Base-by-base conservation (phyloP, 2,797 vertebrate genomes). In the Knipowitschia caucasica region DNA sequence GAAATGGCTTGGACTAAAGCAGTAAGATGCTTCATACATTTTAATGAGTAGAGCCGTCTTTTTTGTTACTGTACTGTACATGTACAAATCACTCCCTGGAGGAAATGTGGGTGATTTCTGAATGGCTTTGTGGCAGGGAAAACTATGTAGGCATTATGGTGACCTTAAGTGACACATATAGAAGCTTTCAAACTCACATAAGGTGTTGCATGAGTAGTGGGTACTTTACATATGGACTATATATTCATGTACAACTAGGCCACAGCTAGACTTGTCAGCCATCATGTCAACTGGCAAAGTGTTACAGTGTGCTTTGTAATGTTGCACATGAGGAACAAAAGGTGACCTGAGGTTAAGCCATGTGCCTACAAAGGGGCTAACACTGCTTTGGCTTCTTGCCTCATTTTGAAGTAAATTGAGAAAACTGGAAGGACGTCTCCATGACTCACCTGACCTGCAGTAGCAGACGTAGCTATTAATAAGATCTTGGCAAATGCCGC, bases 401-500 rank as follows among this genome's bases (percentile, higher is more conserved):
- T 78, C 35, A 43, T 54, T 68, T 80, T 24, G 44, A 64, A 59
- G 50, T 56, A 62, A 73, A 59, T 27, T 44, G 24, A 77, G 44
- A 30, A 62, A 73, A 65, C 68, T 81, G 61, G 38, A 67, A 59
- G 61, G 76, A 77, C 30, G 53, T 62, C 53, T 65, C 50, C 62
- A 59, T 69, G 75, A 81, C 84, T 89, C 74, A 94, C 93, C 93
- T 92, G 89, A 85, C 77, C 86, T 88, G 82, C 93, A 95, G 87
- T 90, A 90, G 83, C 92, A 96, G 74, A 82, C 69, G 69, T 91
- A 94, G 74, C 89, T 88, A 74, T 89, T 91, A 77, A 92, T 87
- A 59, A 86, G 86, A 84, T 95, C 89, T 83, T 93, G 87, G 82
- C 91, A 94, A 66, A 90, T 72, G 61, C 86, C 88, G 21, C 80